These are phyloP conservation scores for Metellina segmentata DNA, from an alignment of 2,888 invertebrate species.

Conservation along the genomic window DNA sequence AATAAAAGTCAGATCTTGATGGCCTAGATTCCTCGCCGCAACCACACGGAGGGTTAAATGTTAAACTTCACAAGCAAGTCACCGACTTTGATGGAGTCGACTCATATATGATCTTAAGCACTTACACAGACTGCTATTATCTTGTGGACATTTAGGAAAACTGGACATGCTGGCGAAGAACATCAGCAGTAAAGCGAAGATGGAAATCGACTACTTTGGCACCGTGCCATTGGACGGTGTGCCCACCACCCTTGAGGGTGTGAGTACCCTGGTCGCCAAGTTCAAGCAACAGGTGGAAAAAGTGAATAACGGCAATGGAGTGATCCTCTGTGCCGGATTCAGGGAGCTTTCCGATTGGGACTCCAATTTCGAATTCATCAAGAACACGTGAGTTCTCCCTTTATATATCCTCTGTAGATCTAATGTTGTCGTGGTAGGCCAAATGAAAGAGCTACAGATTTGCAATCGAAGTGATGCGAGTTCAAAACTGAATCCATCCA, in stretches of 20 bases:
- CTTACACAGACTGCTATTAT: not conserved
- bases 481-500: no score
- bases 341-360: slow-evolving; percentile 31
- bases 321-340: slow-evolving; percentile 51
- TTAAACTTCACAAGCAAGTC: no score
- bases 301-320: slow-evolving; percentile 56
- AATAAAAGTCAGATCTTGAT: no score
- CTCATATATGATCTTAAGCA: no score
- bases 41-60: no score
- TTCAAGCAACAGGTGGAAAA: slow-evolving; percentile 49
- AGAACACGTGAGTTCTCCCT: slow-evolving; percentile 21
- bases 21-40: no score
- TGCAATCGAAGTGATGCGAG: no score
- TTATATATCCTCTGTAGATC: no score
- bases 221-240: slow-evolving; percentile 54
- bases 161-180: slow-evolving; percentile 34
- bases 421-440: no score
- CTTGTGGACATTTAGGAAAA: not conserved
- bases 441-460: no score
- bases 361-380: slow-evolving; percentile 23
- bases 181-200: slow-evolving; percentile 34
- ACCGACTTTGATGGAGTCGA: no score
- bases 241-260: slow-evolving; percentile 40
- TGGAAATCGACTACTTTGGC: slow-evolving; percentile 66
- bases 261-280: slow-evolving; percentile 28